phyloP scores from a whole-genome alignment of 2,888 invertebrate species.

The Melieria omissa region DNA sequence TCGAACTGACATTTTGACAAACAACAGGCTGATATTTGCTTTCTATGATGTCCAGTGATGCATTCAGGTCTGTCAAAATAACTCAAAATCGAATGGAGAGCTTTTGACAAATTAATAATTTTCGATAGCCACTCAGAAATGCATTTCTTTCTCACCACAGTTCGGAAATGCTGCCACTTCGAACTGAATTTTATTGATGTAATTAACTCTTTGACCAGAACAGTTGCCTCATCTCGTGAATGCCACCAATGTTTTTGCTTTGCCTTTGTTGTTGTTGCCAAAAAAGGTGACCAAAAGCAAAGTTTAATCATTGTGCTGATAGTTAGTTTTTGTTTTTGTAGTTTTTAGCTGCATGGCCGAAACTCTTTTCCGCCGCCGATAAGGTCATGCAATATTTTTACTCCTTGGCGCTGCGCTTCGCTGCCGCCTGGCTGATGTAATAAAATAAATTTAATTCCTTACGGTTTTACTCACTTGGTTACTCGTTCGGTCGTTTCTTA shows the following conservation, averaged over 20 bases:
- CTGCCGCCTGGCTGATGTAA: slow-evolving; percentile 11
- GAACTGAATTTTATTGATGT: background rate
- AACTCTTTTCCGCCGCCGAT: background rate
- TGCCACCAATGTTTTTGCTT: background rate
- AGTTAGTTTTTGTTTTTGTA: too few relatives aligned
- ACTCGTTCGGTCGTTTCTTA: slow-evolving; percentile 1
- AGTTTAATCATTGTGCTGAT: too few relatives aligned
- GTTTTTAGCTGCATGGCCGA: background rate
- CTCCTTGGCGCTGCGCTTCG: slow-evolving; percentile 10
- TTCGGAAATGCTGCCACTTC: slow-evolving; percentile 24
- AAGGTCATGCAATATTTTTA: slow-evolving; percentile 12
- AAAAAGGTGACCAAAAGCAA: too few relatives aligned
- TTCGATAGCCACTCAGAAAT: too few relatives aligned
- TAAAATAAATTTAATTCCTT: slow-evolving; percentile 7
- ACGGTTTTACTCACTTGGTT: background rate
- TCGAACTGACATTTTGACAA: too few relatives aligned
- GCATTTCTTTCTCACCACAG: too few relatives aligned
- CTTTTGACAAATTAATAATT: too few relatives aligned
- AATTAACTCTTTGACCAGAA: slow-evolving; percentile 16
- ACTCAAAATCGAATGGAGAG: too few relatives aligned
- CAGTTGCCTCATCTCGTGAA: background rate
- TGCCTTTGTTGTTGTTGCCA: background rate
- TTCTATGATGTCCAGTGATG: too few relatives aligned
- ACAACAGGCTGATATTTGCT: too few relatives aligned
- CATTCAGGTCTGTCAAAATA: too few relatives aligned